A percentile compares a stretch with the other conserved stretches of the same genome.
Evolutionary conservation across 2,888 invertebrate genomes (phyloP).

Genomic region (Cinara cedri): DNA sequence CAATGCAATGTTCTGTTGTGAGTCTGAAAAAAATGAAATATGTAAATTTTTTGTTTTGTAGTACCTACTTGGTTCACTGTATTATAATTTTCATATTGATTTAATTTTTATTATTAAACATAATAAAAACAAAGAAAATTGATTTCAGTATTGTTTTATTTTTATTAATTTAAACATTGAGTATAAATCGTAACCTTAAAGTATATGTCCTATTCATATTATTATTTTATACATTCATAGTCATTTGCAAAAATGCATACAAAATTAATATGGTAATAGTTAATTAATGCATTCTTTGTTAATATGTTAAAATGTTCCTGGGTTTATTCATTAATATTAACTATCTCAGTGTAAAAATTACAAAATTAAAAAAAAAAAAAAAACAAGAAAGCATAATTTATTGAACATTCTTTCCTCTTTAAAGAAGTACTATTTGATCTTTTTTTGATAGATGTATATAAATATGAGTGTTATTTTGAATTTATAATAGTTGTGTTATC

Average conservation of each 20-base stretch:
- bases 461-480: no score
- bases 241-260: no score
- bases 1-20: slow-evolving; percentile 15
- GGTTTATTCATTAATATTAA: no score
- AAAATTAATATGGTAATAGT: neutral
- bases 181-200: neutral
- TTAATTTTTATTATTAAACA: slow-evolving; percentile 45
- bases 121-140: slow-evolving; percentile 5
- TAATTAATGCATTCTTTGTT: no score
- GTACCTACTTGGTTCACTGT: slow-evolving; percentile 41
- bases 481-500: no score
- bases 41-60: slow-evolving; percentile 27
- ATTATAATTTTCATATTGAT: slow-evolving; percentile 49
- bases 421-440: no score
- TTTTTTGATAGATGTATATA: no score
- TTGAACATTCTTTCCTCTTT: no score
- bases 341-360: no score
- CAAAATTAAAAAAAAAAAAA: no score
- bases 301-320: neutral
- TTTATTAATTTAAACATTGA: slow-evolving; percentile 9
- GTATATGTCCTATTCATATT: neutral
- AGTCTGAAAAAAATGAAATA: slow-evolving; percentile 6
- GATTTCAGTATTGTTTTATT: slow-evolving; percentile 17
- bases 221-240: neutral
- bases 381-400: no score